phyloP scores from a whole-genome alignment of 2,797 vertebrate species.

The Pseudopleuronectes americanus region DNA sequence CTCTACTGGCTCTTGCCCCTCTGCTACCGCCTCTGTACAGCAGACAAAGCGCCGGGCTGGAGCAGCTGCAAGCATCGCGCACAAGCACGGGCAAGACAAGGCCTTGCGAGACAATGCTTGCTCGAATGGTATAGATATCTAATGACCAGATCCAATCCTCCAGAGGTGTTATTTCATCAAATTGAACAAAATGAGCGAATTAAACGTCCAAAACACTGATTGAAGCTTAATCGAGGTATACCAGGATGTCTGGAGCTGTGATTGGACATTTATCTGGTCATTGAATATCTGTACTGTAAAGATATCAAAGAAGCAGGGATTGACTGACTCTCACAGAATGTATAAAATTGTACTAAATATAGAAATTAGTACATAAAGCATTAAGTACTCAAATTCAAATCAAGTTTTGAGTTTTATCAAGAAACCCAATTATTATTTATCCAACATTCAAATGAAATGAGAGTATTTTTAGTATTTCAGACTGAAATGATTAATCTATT shows the following conservation, averaged over 20 bases:
- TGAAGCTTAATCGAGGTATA: background rate
- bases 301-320: slow-evolving; percentile 58
- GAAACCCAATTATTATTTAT: too few relatives aligned
- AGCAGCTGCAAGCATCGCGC: slow-evolving; percentile 79
- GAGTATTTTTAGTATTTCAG: too few relatives aligned
- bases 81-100: slow-evolving; percentile 60
- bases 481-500: too few relatives aligned
- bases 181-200: too few relatives aligned
- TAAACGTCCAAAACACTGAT: background rate
- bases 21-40: slow-evolving; percentile 83
- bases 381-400: too few relatives aligned
- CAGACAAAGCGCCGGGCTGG: slow-evolving; percentile 83
- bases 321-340: slow-evolving; percentile 30
- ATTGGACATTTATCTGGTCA: slow-evolving; percentile 59
- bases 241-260: background rate
- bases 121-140: slow-evolving; percentile 63
- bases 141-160: slow-evolving; percentile 59
- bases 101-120: slow-evolving; percentile 53
- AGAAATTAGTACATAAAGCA: too few relatives aligned
- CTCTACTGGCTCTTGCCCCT: slow-evolving; percentile 75
- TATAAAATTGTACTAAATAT: too few relatives aligned
- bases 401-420: too few relatives aligned
- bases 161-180: too few relatives aligned
- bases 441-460: too few relatives aligned
- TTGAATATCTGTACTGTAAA: slow-evolving; percentile 66